Evolutionary conservation across 2,113 vertebrate genomes (phyloP).

Genomic region (Recurvirostra avosetta): DNA sequence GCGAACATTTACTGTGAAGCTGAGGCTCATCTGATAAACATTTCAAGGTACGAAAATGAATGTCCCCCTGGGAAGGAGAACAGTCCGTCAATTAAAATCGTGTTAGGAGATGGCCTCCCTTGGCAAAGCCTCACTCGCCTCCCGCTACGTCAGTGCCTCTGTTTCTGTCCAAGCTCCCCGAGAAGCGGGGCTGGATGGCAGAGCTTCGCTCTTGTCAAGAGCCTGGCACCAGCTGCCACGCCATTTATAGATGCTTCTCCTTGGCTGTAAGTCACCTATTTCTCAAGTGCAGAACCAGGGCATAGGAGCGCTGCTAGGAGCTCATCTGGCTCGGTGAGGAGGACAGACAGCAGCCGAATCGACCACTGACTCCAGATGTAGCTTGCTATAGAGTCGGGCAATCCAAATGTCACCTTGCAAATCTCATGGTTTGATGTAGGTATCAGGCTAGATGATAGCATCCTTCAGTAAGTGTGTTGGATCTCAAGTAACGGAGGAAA

Average conservation of each 20-base stretch:
- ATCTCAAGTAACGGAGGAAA: neutral
- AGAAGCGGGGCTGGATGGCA: neutral
- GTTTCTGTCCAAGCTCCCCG: neutral
- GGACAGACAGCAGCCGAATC: neutral
- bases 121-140: neutral
- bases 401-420: neutral
- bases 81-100: constrained; percentile 6
- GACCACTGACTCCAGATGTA: neutral
- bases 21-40: constrained; percentile 59
- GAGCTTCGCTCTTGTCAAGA: neutral
- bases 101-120: neutral
- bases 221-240: neutral
- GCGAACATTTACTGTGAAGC: neutral
- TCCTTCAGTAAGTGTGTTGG: neutral
- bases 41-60: constrained; percentile 54
- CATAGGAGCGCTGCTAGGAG: neutral
- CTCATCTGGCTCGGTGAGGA: neutral
- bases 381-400: neutral
- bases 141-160: neutral
- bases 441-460: neutral
- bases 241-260: neutral
- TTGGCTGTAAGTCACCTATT: neutral
- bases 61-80: constrained; percentile 18
- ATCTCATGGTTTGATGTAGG: neutral
- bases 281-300: neutral